Evolutionary conservation across 2,113 vertebrate genomes (phyloP), one percentile per base, ranked within the genome.

Genomic region (Steatornis caripensis): DNA sequence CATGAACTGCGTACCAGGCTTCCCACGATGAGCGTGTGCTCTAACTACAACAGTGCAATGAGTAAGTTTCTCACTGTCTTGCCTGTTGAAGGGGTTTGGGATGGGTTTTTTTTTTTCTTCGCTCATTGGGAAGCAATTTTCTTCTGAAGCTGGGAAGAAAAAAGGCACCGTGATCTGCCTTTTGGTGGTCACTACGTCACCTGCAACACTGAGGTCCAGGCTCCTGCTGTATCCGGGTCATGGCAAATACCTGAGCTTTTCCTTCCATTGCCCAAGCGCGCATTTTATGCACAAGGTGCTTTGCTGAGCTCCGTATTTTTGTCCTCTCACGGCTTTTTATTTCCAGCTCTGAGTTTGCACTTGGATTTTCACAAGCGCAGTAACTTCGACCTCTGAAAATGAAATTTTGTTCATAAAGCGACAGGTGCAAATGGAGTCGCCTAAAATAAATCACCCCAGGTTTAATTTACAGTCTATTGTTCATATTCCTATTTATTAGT

Each of bases 101-200:
- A 4, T 46, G 43, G 26, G 4, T 3, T 7, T 24, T 53, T 36
- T n/a, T 55, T 83, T 39, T 20, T 2, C 9, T 64, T 65, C 3
- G 9, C 21, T 84, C 15, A 5, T 12, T 17, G 20, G 8, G n/a
- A n/a, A n/a, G n/a, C n/a, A n/a, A n/a, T n/a, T 43, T 62, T 22
- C 32, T 39, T 90, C 68, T 15, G 43, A 90, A 87, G 36, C 2
- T 51, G 39, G 21, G 21, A 58, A 51, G 29, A 36, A 57, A 72
- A 58, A 46, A 37, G 21, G 10, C 20, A 11, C 0, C 0, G 1
- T 14, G 15, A 37, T 58, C 30, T 9, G 1, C 5, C 36, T 54
- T 84, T n/a, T 0, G 0, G 43, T 41, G 30, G 36, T 57, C 12
- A 1, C 18, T 45, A 60, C 62, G 39, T 37, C 49, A 78, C 70